A percentile compares a stretch with the other conserved stretches of the same genome.
Conservation (phyloP, 2,113 vertebrate genomes). For the Pterophyllum scalare region DNA sequence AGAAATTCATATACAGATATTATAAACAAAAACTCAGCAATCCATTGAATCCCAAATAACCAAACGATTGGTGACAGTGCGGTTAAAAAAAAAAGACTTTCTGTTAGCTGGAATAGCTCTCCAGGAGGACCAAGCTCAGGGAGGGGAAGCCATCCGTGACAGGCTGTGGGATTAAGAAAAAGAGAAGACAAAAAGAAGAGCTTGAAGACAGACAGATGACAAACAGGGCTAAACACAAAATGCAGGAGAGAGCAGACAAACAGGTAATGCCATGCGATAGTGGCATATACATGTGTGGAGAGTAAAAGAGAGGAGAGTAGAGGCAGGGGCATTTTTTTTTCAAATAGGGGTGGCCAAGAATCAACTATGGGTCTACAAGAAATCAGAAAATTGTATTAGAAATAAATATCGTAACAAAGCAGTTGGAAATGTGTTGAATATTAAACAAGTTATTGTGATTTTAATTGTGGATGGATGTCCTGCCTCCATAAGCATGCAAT, state of each 20-base stretch:
- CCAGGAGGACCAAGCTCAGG: background rate
- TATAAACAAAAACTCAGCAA: rapidly evolving
- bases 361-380: background rate
- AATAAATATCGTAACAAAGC: too few relatives aligned
- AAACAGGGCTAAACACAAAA: background rate
- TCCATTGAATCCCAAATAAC: background rate
- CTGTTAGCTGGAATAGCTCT: background rate
- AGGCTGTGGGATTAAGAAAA: background rate
- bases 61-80: background rate
- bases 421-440: too few relatives aligned
- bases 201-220: rapidly evolving
- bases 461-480: background rate
- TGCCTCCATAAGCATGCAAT: background rate
- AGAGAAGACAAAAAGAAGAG: background rate
- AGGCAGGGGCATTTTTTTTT: background rate
- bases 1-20: too few relatives aligned
- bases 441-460: too few relatives aligned
- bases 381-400: too few relatives aligned
- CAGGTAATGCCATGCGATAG: background rate
- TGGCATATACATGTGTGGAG: background rate
- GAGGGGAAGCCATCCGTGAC: background rate
- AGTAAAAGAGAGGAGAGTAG: background rate
- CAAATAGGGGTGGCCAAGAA: background rate
- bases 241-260: background rate
- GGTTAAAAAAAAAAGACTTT: background rate